phyloP scores from a whole-genome alignment of 1,140 invertebrate species.

The Zaprionus tsacasi region DNA sequence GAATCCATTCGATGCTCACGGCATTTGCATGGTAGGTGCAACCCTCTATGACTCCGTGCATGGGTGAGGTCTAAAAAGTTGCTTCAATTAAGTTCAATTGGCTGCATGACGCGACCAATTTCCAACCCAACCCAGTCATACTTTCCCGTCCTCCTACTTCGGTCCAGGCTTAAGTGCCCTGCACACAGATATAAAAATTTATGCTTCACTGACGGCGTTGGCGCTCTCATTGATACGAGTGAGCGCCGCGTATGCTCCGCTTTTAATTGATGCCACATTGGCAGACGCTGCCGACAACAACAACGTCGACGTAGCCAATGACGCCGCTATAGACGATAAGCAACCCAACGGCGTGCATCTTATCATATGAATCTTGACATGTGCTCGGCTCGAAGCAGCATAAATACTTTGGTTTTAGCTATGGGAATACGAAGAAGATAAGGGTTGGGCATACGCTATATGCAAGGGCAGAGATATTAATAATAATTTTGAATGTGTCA shows the following conservation, averaged over 20 bases:
- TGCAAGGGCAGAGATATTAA: neutral
- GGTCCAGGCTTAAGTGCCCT: conserved; percentile 22
- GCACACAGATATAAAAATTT: conserved; percentile 45
- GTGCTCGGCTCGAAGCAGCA: neutral
- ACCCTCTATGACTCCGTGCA: conserved; percentile 63
- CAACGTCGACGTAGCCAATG: conserved; percentile 14
- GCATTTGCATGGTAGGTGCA: conserved; percentile 91
- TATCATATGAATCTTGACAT: conserved; percentile 57
- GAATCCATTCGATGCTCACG: conserved; percentile 97
- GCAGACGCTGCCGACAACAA: conserved; percentile 20
- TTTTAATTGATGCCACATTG: conserved; percentile 76
- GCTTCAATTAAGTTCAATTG: conserved; percentile 78
- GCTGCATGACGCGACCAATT: conserved; percentile 40
- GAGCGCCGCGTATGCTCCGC: neutral
- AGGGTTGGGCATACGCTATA: neutral
- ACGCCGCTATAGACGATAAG: conserved; percentile 38
- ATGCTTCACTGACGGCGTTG: conserved; percentile 51
- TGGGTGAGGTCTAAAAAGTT: conserved; percentile 37
- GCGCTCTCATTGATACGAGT: neutral
- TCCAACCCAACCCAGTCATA: neutral
- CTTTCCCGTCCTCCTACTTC: conserved; percentile 13
- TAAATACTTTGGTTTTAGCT: neutral
- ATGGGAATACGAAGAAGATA: neutral
- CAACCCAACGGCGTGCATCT: conserved; percentile 19
- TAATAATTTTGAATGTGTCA: conserved; percentile 1